These are phyloP conservation scores for Hylia prasina DNA, from an alignment of 2,113 vertebrate species.

Conservation along the genomic window DNA sequence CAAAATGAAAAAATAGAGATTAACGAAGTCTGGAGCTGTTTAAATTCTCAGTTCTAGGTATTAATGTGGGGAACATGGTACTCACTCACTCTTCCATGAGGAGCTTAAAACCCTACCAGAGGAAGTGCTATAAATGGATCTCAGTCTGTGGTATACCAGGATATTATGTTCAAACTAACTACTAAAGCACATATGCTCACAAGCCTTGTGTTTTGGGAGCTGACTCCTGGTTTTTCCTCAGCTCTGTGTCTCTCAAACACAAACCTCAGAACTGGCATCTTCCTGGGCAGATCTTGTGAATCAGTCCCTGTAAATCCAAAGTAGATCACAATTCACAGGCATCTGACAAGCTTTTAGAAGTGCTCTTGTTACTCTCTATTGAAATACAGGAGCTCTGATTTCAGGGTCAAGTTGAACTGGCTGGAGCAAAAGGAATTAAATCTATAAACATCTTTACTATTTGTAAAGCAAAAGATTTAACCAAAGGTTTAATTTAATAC, in stretches of 20 bases:
- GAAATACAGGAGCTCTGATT: background rate
- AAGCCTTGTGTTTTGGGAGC: background rate
- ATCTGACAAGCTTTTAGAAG: background rate
- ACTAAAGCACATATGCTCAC: background rate
- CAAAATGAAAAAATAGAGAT: background rate
- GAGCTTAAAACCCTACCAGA: background rate
- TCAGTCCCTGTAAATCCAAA: background rate
- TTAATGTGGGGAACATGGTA: background rate
- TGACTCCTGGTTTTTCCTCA: background rate
- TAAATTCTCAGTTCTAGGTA: background rate
- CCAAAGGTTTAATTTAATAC: background rate
- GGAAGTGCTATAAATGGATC: background rate
- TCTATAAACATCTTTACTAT: background rate
- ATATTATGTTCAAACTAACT: background rate
- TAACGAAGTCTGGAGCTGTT: background rate
- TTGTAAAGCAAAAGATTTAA: background rate
- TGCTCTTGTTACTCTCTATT: background rate
- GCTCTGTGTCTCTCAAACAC: background rate
- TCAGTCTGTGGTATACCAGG: background rate
- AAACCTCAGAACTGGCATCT: background rate
- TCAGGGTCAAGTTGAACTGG: background rate
- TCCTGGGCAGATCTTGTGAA: background rate
- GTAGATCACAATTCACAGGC: background rate
- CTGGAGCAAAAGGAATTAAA: background rate
- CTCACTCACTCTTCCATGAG: accelerated